Conservation (phyloP, 2,888 invertebrate species). For the Spatulosminthurus flaviceps region DNA sequence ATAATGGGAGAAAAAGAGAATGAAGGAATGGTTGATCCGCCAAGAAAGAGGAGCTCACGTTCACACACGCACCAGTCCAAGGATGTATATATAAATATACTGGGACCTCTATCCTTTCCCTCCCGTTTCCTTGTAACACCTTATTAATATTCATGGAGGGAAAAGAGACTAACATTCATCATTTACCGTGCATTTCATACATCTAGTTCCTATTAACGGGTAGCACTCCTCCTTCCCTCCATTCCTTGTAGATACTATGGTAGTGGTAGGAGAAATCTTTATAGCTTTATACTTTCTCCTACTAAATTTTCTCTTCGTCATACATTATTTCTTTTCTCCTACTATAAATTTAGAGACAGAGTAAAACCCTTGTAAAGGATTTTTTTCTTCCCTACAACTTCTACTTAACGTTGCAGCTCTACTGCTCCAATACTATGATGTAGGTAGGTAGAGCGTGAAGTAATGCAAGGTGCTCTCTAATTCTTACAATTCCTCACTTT, state of each 20-base stretch:
- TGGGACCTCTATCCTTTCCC: not conserved
- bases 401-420: too few relatives aligned
- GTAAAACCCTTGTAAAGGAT: too few relatives aligned
- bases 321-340: not conserved
- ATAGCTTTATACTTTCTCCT: not conserved
- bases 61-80: not conserved
- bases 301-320: not conserved
- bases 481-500: not conserved
- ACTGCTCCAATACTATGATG: not conserved
- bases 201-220: slow-evolving; percentile 39
- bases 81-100: not conserved
- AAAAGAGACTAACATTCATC: slow-evolving; percentile 41
- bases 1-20: not conserved
- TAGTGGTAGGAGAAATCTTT: too few relatives aligned
- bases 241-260: not conserved
- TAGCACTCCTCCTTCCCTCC: slow-evolving; percentile 16
- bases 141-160: slow-evolving; percentile 46
- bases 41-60: not conserved
- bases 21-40: not conserved
- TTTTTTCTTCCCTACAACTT: too few relatives aligned
- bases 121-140: slow-evolving; percentile 31
- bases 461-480: not conserved
- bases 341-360: too few relatives aligned
- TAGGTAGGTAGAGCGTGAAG: not conserved
- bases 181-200: slow-evolving; percentile 31